These are phyloP conservation scores for Clarias batrachus DNA, from an alignment of 2,113 vertebrate genomes.

Conservation along the genomic window DNA sequence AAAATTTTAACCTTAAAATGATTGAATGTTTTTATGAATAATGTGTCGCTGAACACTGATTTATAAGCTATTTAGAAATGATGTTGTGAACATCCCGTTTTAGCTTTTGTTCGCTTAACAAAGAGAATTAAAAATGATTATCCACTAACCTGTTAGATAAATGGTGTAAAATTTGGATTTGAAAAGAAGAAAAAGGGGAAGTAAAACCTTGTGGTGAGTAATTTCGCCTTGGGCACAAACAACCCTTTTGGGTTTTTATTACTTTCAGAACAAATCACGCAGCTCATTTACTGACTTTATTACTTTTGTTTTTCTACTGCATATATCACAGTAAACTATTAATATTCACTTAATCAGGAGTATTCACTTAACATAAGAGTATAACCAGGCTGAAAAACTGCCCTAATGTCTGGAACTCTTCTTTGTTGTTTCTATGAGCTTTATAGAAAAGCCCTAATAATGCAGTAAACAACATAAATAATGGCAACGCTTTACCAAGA, in stretches of 20 bases:
- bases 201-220: not conserved
- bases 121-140: not conserved
- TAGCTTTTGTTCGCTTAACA: not conserved
- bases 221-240: not conserved
- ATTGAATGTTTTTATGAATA: not conserved
- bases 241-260: not conserved
- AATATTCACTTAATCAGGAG: not conserved
- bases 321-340: not conserved
- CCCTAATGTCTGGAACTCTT: too few species aligned
- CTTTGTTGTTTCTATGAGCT: too few species aligned
- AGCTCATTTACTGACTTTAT: not conserved
- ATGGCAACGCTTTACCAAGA: too few species aligned
- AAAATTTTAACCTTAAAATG: too few species aligned
- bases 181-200: constrained; percentile 31
- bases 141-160: not conserved
- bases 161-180: not conserved
- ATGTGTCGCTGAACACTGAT: not conserved
- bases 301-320: not conserved
- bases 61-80: not conserved
- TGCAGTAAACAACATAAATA: too few species aligned
- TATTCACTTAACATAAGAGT: too few species aligned
- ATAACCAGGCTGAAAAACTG: too few species aligned
- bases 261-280: not conserved
- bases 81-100: not conserved
- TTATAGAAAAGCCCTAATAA: too few species aligned